Base-by-base conservation (phyloP, 2,113 vertebrate species). In the Oxyruncus cristatus region DNA sequence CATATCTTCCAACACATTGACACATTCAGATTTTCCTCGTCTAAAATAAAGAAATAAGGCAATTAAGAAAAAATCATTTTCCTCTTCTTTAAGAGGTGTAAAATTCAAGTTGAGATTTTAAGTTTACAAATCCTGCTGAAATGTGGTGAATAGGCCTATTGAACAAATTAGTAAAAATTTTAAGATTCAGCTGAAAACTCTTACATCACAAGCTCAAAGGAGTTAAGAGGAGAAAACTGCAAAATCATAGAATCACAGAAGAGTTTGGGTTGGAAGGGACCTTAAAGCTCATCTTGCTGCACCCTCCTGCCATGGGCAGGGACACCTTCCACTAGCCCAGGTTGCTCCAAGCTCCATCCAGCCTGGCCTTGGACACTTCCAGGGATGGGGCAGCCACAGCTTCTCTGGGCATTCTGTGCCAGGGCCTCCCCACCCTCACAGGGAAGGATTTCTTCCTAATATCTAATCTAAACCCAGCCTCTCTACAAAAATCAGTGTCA, bases 51-150 rank as follows among this genome's bases (percentile, higher is more conserved):
- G 16, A 39, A 53, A 30, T 14, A 50, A 58, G 19, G 46, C 28
- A 26, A 35, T 39, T 35, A 32, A 0, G 2, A 55, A 44, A 52
- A 58, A 7, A 32, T 15, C 0, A 0, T 39, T 72, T 91, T 63
- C 17, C 14, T 47, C 5, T 41, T 72, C 35, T 77, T 74, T 21
- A 53, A 42, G 32, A 81, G 35, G 11, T 63, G 18, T 37, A 32
- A 59, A 73, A n/a, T 75, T 79, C 44, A 59, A 37, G 4, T 18
- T 37, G 47, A 8, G 14, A 63, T 74, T 92, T 77, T 32, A 70
- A 39, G 19, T 47, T 53, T 18, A 20, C 4, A 22, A n/a, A 37
- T 46, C 27, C 32, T 81, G 68, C 33, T 73, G 33, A 53, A 89
- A 71, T 49, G 30, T 20, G 41, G 15, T 19, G 28, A 67, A 23